Base-by-base conservation (phyloP, 2,797 vertebrate genomes). In the Nasua narica region DNA sequence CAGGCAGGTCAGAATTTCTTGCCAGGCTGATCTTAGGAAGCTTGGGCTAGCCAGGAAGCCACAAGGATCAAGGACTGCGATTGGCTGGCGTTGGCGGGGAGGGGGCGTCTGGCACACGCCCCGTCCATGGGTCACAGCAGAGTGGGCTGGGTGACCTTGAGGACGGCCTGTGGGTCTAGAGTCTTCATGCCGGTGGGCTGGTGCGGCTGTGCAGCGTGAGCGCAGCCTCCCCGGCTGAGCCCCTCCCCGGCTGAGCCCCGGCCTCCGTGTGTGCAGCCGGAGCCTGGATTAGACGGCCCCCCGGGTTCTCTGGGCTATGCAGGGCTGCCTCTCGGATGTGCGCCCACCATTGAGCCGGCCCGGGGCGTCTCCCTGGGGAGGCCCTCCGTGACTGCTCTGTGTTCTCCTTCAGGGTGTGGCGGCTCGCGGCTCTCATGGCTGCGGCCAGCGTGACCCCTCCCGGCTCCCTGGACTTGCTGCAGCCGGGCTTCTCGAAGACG, bases 401-500 rank as follows among this genome's bases (percentile, higher is more conserved):
- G 72, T 69, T 32, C 88, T 90, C 97, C 82, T 92, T 43, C 89
- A 99, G 98, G 98, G 95, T 96, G 25, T 52, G 56, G 96, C 95
- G 58, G 50, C 43, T 91, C 86, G 98, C 98, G 72, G 98, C 98
- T 96, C 98, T 98, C 98, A 99, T 99, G 99, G 99, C 98, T 98
- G 99, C 99, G 98, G 99, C 99, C 70, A 99, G 99, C 25, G 98
- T 98, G 81, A 99, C 99, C 67, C 98, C 99, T 46, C 99, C 99
- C 3, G 98, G 98, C 93, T 99, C 99, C 97, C 76, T 99, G 91
- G 99, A 98, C 81, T 98, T 99, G 74, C 99, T 99, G 89, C 99
- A 99, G 97, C 99, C 99, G 1, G 99, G 99, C 54, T 99, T 99
- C 95, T 99, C 99, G 14, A 99, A 98, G 98, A 99, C 98, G 84